Base-by-base conservation (phyloP, 2,888 invertebrate genomes). In the Resseliella maxima region DNA sequence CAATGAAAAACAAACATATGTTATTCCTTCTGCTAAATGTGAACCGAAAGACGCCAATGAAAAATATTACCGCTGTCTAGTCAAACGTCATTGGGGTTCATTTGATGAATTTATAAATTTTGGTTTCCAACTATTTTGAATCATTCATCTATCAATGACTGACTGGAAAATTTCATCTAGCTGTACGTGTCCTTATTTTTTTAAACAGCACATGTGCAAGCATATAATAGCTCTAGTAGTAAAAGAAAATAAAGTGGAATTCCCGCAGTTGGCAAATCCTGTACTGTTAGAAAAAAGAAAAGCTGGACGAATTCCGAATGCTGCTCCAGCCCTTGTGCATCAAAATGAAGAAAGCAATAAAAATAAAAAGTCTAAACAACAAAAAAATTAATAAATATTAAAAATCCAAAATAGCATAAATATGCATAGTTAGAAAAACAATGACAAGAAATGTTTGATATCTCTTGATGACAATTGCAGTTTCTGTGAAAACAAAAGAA, bases 191-290 rank as follows among this genome's bases (percentile, higher is more conserved):
- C 83, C 83, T 0, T 21, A 5, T n/a, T 83, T 83, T 38, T 36
- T 36, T 3, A 83, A 83, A n/a, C 38, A 83, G 0, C 12, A 38
- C 12, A 83, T 83, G 38, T 83, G 83, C 83, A 83, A 83, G n/a
- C 83, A 83, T 24, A 38, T 83, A n/a, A 38, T 38, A 1, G 83
- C n/a, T 1, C 10, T 83, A 6, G 83, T 38, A n/a, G 35, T 6
- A 8, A 24, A 31, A 31, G 64, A 64, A 64, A 27, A 64, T 12
- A 64, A 15, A 31, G 10, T 31, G 3, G 24, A 27, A 27, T 64
- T 24, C 24, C 81, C 10, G 18, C 8, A 81, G 31, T 1, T 18
- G 31, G 15, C 31, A 5, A 64, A 64, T 27, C 64, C 54, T 12
- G 45, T 45, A 45, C 12, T 50, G 50, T 21, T 21, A 15, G 50